Percentiles rank a stretch among this genome's conserved stretches.
These are phyloP conservation scores for Piaya cayana DNA, from an alignment of 2,113 vertebrate genomes.

Conservation along the genomic window DNA sequence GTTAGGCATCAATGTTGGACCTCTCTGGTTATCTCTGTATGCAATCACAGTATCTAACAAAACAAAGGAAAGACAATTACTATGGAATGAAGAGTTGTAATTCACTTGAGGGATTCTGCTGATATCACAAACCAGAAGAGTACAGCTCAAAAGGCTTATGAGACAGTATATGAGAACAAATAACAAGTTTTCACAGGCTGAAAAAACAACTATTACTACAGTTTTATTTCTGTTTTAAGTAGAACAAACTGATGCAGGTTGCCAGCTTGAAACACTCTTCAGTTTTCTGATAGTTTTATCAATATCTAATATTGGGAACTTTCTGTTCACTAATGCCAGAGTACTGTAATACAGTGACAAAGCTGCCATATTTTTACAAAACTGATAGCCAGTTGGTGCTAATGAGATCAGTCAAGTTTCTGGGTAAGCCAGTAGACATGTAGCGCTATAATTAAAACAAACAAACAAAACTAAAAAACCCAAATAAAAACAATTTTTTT, in stretches of 20 bases:
- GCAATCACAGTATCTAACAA: background rate
- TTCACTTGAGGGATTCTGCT: background rate
- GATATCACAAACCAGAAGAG: background rate
- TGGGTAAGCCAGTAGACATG: background rate
- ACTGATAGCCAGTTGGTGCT: background rate
- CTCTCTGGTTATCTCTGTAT: background rate
- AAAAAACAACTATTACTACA: constrained; percentile 8
- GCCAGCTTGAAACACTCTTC: background rate
- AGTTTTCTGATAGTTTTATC: background rate
- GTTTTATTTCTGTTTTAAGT: constrained; percentile 14
- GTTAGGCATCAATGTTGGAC: background rate
- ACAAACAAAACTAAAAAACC: too few relatives aligned
- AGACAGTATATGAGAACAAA: background rate
- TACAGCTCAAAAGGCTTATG: background rate
- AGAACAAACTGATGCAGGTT: constrained; percentile 7
- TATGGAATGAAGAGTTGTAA: background rate
- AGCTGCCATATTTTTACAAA: background rate
- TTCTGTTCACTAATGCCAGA: constrained; percentile 18
- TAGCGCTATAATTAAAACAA: background rate
- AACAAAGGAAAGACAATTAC: background rate
- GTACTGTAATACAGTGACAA: background rate
- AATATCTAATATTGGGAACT: background rate
- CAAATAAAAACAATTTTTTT: too few relatives aligned
- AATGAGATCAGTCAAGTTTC: background rate
- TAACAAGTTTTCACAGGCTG: background rate